Percentiles rank a stretch among this genome's conserved stretches.
Conservation (phyloP, 2,797 vertebrate species). For the Schizothorax lantsangensis region DNA sequence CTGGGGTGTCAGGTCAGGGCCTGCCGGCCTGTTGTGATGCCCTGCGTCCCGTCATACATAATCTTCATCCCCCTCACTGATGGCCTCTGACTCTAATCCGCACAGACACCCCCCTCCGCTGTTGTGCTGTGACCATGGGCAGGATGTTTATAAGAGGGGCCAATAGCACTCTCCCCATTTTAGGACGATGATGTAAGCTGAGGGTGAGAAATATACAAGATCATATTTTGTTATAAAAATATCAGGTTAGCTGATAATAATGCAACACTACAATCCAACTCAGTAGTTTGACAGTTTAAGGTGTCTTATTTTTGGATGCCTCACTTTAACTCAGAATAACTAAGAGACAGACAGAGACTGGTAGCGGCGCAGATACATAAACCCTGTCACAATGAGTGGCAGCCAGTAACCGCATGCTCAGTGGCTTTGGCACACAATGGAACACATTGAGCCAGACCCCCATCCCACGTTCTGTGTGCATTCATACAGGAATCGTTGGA, state of each 20-base stretch:
- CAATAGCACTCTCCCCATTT: constrained; percentile 15
- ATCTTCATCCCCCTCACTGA: constrained; percentile 41
- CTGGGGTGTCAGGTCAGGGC: constrained; percentile 41
- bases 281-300: background rate
- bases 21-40: constrained; percentile 46
- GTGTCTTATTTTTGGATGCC: background rate
- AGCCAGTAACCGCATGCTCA: constrained; percentile 45
- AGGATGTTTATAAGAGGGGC: constrained; percentile 23
- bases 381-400: constrained; percentile 49
- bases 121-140: constrained; percentile 33
- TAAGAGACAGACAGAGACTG: constrained; percentile 32
- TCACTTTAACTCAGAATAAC: constrained; percentile 18
- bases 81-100: constrained; percentile 32
- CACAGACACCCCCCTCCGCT: constrained; percentile 29
- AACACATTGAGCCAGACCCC: constrained; percentile 40
- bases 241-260: background rate
- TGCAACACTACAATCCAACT: background rate
- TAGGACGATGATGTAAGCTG: constrained; percentile 23
- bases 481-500: constrained; percentile 53
- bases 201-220: background rate
- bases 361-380: constrained; percentile 35
- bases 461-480: constrained; percentile 53
- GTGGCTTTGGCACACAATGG: constrained; percentile 55
- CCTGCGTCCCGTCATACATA: constrained; percentile 38
- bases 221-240: background rate